A percentile compares a stretch with the other conserved stretches of the same genome.
Conservation (phyloP, 2,797 vertebrate species). For the Notoglanidium macrostoma region DNA sequence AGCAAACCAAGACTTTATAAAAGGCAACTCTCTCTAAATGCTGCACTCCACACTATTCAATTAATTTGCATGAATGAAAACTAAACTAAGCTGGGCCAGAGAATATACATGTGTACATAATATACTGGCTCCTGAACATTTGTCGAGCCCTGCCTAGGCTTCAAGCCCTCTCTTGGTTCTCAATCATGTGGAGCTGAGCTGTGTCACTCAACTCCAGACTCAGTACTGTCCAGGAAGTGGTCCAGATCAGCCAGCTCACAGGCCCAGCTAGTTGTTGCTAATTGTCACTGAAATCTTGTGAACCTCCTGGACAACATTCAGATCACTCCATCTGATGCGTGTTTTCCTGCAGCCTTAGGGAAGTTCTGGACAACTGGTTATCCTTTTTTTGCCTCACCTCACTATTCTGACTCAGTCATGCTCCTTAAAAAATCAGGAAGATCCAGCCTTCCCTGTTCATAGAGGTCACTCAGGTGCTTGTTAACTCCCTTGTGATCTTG, state of each 20-base stretch:
- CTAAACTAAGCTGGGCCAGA: background rate
- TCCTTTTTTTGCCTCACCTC: background rate
- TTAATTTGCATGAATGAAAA: background rate
- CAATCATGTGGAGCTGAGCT: no score
- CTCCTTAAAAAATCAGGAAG: background rate
- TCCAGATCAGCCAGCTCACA: no score
- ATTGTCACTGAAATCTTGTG: background rate
- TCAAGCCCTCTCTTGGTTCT: background rate
- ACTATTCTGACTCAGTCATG: background rate
- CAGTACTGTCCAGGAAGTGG: no score
- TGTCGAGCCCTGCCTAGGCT: no score
- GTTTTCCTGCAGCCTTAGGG: background rate
- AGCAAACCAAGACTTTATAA: constrained; percentile 2
- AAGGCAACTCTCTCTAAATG: background rate
- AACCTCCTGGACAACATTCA: background rate
- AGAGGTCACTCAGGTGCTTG: background rate
- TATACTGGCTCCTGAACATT: no score
- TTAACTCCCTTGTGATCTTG: background rate
- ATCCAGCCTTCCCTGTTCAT: background rate
- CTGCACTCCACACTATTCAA: background rate
- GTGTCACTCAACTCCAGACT: no score
- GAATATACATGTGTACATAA: background rate
- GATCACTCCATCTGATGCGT: background rate
- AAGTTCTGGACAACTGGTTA: background rate
- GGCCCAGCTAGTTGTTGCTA: no score